Evolutionary conservation across 1,140 invertebrate species (phyloP), one percentile per base, ranked within the genome.

Genomic region (Diprion similis): DNA sequence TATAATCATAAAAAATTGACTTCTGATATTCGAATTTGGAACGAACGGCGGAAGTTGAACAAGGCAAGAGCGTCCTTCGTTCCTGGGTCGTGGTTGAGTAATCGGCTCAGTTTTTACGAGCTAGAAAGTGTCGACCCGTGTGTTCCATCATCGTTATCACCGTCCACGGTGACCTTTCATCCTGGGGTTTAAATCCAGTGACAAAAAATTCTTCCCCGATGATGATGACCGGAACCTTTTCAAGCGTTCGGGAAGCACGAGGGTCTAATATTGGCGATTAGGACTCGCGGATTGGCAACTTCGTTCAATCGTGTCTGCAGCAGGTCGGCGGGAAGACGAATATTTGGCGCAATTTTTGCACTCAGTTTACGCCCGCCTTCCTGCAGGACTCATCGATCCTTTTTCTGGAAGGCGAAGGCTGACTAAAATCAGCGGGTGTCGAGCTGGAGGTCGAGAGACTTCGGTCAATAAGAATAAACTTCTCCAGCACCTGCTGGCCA

Each of bases 101-200:
- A 37, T 37, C 51, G 51, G 51, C 51, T 59, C 51, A 59, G 51
- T 59, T 59, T 59, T 59, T 59, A 59, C 51, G 51, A 17, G 11
- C 9, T 17, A 8, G 4, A 59, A 59, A 8, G 11, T 15, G 51
- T 13, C 51, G n/a, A 17, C 24, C 24, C 24, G 24, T 4, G 24
- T 37, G 24, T 37, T 37, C 24, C 24, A 37, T 37, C 24, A 37
- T 37, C 24, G 24, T 37, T 37, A 37, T 37, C 24, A 37, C 51
- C 51, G 11, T 37, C 24, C 4, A 59, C 51, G 11, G 6, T n/a
- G n/a, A n/a, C 6, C 11, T 59, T 15, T 59, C 51, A 4, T 59
- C n/a, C 51, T 59, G 51, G 51, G 51, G 51, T 59, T 59, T 59
- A 59, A 59, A 59, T 59, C 51, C 51, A 59, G 4, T 59, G 24